phyloP scores from a whole-genome alignment of 2,797 vertebrate species.

The Jordanella pulchra region DNA sequence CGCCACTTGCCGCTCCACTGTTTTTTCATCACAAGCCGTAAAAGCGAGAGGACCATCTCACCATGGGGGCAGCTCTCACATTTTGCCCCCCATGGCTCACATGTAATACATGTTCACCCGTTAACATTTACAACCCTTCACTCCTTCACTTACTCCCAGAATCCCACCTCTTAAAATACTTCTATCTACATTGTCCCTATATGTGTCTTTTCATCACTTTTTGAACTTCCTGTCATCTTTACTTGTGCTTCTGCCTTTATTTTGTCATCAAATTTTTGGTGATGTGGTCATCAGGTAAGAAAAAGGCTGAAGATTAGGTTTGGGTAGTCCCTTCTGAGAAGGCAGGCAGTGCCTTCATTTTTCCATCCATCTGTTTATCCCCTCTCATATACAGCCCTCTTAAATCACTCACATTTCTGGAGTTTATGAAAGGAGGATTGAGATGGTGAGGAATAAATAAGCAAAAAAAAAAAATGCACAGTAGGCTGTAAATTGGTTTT shows the following conservation, averaged over 20 bases:
- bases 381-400: slow-evolving; percentile 24
- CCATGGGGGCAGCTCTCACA: slow-evolving; percentile 54
- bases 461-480: slow-evolving; percentile 30
- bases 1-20: slow-evolving; percentile 35
- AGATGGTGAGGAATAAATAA: slow-evolving; percentile 41
- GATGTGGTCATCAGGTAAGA: slow-evolving; percentile 29
- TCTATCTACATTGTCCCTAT: slow-evolving; percentile 53
- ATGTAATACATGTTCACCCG: slow-evolving; percentile 53
- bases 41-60: slow-evolving; percentile 53
- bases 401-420: slow-evolving; percentile 55
- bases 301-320: slow-evolving; percentile 28
- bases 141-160: slow-evolving; percentile 1
- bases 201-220: slow-evolving; percentile 51
- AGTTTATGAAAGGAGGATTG: slow-evolving; percentile 55
- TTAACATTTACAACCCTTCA: slow-evolving; percentile 13
- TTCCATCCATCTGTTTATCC: slow-evolving; percentile 23
- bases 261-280: slow-evolving; percentile 42
- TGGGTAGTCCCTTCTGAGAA: slow-evolving; percentile 17
- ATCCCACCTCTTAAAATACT: slow-evolving; percentile 39
- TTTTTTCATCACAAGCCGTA: slow-evolving; percentile 61
- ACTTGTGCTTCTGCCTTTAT: slow-evolving; percentile 70
- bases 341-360: slow-evolving; percentile 41
- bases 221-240: slow-evolving; percentile 54
- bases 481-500: slow-evolving; percentile 67
- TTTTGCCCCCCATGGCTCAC: slow-evolving; percentile 61